A percentile compares a stretch with the other conserved stretches of the same genome.
These are phyloP conservation scores for Oxystoma pomonae DNA, from an alignment of 2,888 invertebrate species.

Conservation along the genomic window DNA sequence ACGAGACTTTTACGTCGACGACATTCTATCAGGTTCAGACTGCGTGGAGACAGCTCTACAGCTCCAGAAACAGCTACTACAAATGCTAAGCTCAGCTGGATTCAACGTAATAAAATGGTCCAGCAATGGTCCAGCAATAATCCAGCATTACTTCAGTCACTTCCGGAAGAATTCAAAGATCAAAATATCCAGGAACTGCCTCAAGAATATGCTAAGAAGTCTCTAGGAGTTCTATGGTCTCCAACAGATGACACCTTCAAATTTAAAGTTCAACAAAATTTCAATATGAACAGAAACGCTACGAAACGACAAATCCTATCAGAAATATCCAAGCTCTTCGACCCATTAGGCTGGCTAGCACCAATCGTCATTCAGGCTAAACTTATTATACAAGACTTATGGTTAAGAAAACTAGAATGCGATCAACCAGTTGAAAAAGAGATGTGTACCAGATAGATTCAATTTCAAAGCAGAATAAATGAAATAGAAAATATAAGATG, in stretches of 20 bases:
- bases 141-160: not conserved
- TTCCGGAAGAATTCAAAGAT: not conserved
- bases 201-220: not conserved
- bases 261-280: not conserved
- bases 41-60: not conserved
- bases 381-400: not conserved
- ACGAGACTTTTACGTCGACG: conserved; percentile 4
- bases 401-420: not conserved
- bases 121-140: conserved; percentile 1
- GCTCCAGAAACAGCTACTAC: conserved; percentile 5
- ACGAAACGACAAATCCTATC: not conserved
- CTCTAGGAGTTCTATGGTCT: not conserved
- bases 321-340: not conserved
- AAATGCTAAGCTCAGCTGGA: not conserved
- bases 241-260: not conserved
- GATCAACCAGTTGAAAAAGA: not conserved
- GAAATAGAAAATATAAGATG: not conserved
- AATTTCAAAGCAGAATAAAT: not conserved
- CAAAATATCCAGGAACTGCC: not conserved
- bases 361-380: not conserved
- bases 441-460: not conserved
- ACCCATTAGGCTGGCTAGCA: not conserved
- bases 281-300: too few species aligned
- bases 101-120: too few species aligned
- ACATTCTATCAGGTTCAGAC: conserved; percentile 4